phyloP scores from a whole-genome alignment of 2,888 invertebrate species.

The Netelia fuscicornis region DNA sequence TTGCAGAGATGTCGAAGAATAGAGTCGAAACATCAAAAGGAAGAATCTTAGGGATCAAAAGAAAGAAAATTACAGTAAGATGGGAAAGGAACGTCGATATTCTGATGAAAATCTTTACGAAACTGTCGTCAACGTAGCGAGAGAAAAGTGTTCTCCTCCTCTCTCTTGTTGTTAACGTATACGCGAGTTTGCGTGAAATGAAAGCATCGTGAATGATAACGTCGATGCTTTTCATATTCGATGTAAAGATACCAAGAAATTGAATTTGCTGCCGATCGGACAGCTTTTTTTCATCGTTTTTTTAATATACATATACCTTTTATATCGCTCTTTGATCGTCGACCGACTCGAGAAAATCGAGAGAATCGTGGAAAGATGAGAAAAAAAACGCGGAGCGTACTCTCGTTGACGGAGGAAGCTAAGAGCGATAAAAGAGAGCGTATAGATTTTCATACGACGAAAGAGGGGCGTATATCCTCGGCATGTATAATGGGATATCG shows the following conservation, averaged over 20 bases:
- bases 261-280: not conserved
- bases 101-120: not conserved
- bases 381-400: not conserved
- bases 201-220: not conserved
- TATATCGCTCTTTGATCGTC: constrained; percentile 24
- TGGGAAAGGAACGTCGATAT: too few relatives aligned
- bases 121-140: not conserved
- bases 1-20: not conserved
- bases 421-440: not conserved
- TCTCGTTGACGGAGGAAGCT: not conserved
- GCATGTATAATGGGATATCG: not conserved
- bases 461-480: not conserved
- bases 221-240: not conserved
- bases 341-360: not conserved
- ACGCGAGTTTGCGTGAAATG: not conserved
- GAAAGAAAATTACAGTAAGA: not conserved
- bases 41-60: not conserved
- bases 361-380: not conserved
- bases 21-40: constrained; percentile 1
- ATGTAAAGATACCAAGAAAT: not conserved
- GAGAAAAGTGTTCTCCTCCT: not conserved
- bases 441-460: not conserved
- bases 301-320: constrained; percentile 17
- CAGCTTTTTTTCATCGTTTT: not conserved
- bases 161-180: not conserved